Evolutionary conservation across 2,797 vertebrate species (phyloP).

Genomic region (Nothura maculosa): DNA sequence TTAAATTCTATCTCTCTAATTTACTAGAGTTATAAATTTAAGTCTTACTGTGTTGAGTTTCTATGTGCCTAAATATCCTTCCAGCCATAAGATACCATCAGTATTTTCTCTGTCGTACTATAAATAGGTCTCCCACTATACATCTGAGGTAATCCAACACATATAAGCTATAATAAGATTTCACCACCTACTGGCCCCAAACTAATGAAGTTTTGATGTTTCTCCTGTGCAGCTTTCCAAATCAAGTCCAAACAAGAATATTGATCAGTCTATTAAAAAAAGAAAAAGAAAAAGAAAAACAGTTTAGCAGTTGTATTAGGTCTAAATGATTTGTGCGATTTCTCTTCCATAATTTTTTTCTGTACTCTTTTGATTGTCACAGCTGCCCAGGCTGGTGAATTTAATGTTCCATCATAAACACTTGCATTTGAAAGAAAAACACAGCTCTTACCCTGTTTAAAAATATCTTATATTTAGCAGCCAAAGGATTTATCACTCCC

Average conservation of each 20-base stretch:
- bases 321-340: neutral
- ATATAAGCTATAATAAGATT: neutral
- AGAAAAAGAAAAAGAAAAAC: neutral
- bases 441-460: neutral
- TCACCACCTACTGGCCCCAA: neutral
- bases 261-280: neutral
- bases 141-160: neutral
- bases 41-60: neutral
- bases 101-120: neutral
- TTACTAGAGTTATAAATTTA: neutral
- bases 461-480: neutral
- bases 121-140: neutral
- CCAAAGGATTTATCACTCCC: slow-evolving; percentile 28
- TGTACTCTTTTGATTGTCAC: neutral
- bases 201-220: neutral
- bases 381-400: neutral
- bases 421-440: neutral
- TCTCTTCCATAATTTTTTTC: neutral
- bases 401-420: neutral
- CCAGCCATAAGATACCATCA: neutral
- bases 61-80: neutral
- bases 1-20: neutral
- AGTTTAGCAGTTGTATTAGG: neutral
- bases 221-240: neutral
- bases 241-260: neutral